phyloP scores from a whole-genome alignment of 2,113 vertebrate species.

The Xenopus laevis region DNA sequence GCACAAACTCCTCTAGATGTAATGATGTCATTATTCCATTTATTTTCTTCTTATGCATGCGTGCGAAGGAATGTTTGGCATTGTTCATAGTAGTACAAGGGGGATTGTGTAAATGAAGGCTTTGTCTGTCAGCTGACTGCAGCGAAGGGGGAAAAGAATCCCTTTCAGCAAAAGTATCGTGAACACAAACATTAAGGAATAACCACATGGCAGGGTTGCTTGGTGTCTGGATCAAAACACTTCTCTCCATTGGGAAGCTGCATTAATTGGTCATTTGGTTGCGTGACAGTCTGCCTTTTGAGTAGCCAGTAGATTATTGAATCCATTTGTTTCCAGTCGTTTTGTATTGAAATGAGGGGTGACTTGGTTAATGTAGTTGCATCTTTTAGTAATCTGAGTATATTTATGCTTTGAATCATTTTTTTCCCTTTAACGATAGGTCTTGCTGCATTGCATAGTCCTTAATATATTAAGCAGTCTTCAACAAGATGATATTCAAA shows the following conservation, averaged over 20 bases:
- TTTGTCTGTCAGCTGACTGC: background rate
- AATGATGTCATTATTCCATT: conserved; percentile 29
- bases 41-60: background rate
- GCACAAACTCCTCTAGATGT: background rate
- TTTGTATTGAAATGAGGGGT: too few species aligned
- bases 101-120: background rate
- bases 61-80: background rate
- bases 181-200: background rate
- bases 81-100: background rate
- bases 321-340: too few species aligned
- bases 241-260: background rate
- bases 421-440: too few species aligned
- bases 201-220: background rate
- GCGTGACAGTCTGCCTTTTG: too few species aligned
- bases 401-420: too few species aligned
- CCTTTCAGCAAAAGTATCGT: background rate
- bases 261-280: too few species aligned
- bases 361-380: too few species aligned
- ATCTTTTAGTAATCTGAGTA: too few species aligned
- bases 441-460: too few species aligned
- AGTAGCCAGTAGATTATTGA: too few species aligned
- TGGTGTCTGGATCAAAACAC: background rate
- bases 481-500: too few species aligned
- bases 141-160: background rate
- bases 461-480: too few species aligned